A percentile compares a stretch with the other conserved stretches of the same genome.
Evolutionary conservation across 2,888 invertebrate genomes (phyloP).

Genomic region (Leptopilina syphax): DNA sequence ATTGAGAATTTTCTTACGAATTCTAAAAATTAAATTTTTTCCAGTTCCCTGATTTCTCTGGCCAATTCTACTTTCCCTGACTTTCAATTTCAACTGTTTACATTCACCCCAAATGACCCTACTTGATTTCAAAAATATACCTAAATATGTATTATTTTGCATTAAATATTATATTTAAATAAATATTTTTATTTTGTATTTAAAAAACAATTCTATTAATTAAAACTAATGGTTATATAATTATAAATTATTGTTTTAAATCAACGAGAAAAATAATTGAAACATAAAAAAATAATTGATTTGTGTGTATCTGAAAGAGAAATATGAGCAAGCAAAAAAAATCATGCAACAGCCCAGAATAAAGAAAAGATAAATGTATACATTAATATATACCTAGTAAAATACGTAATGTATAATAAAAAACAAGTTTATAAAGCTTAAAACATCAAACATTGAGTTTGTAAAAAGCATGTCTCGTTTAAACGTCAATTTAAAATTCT

Average conservation of each 20-base stretch:
- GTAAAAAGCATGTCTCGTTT: background rate
- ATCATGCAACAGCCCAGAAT: conserved; percentile 25
- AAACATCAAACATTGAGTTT: conserved; percentile 27
- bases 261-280: background rate
- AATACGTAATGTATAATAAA: background rate
- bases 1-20: too few relatives aligned
- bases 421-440: background rate
- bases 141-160: too few relatives aligned
- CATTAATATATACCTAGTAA: background rate
- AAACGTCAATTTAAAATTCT: background rate
- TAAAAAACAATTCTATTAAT: too few relatives aligned
- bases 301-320: background rate
- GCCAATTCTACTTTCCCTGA: too few relatives aligned
- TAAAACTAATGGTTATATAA: too few relatives aligned
- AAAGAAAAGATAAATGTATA: background rate
- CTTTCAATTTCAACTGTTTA: too few relatives aligned
- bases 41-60: too few relatives aligned
- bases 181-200: too few relatives aligned
- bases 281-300: background rate
- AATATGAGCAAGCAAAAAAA: background rate
- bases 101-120: too few relatives aligned
- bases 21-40: too few relatives aligned
- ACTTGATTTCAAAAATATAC: too few relatives aligned
- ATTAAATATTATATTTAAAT: too few relatives aligned
- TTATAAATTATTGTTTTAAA: background rate